These are phyloP conservation scores for Drosophila navojoa DNA, from an alignment of 1,140 invertebrate genomes.

Conservation along the genomic window DNA sequence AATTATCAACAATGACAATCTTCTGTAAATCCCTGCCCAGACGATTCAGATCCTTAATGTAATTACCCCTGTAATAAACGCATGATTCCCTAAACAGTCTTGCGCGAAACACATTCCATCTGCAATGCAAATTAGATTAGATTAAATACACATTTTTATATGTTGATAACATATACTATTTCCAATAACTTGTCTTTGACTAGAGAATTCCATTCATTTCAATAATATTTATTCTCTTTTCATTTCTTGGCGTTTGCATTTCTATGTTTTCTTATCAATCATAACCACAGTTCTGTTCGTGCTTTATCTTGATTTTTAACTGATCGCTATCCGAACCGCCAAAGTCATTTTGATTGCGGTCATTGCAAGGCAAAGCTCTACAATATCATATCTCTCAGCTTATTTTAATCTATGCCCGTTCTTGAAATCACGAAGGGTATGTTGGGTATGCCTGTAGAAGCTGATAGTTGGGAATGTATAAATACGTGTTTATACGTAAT, in stretches of 20 bases:
- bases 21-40: conserved; percentile 97
- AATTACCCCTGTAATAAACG: conserved; percentile 99
- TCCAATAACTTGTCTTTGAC: too few relatives aligned
- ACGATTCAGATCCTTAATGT: conserved; percentile 99
- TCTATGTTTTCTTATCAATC: neutral
- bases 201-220: too few relatives aligned
- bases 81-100: conserved; percentile 99
- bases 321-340: conserved; percentile 3
- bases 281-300: neutral
- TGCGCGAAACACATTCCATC: conserved; percentile 98
- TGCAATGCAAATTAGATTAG: conserved; percentile 70
- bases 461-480: too few relatives aligned
- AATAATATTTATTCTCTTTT: neutral
- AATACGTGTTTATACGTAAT: too few relatives aligned
- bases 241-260: neutral
- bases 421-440: too few relatives aligned
- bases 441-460: too few relatives aligned
- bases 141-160: too few relatives aligned
- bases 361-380: neutral
- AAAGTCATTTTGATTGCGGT: neutral
- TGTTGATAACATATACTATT: too few relatives aligned
- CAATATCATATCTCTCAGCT: too few relatives aligned
- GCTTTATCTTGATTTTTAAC: neutral
- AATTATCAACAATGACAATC: conserved; percentile 99
- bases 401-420: too few relatives aligned